A percentile compares a stretch with the other conserved stretches of the same genome.
phyloP scores from a whole-genome alignment of 2,888 invertebrate species.

The Lepidochrysops patricia region DNA sequence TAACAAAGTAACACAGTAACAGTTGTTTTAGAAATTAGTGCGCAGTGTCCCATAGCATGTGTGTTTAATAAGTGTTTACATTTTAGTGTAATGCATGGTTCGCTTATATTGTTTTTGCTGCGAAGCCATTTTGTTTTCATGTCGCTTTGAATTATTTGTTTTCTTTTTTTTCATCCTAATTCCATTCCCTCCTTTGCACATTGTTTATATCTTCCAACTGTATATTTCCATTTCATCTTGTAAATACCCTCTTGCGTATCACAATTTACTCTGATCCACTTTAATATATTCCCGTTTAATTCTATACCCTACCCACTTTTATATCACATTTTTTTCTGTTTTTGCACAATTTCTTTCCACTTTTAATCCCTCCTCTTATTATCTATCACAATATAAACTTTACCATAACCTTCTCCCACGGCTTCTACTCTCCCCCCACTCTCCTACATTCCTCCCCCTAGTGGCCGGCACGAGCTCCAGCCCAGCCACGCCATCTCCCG shows the following conservation, averaged over 20 bases:
- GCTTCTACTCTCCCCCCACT: slow-evolving; percentile 21
- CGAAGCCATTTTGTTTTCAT: slow-evolving; percentile 55
- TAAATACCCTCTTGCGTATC: background rate
- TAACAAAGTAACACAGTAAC: slow-evolving; percentile 6
- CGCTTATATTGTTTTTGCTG: slow-evolving; percentile 64
- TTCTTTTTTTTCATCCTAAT: slow-evolving; percentile 39
- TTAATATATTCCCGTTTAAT: background rate
- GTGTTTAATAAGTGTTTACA: slow-evolving; percentile 37
- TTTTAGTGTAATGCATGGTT: slow-evolving; percentile 28
- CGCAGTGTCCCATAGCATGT: slow-evolving; percentile 20
- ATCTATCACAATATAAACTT: too few species aligned
- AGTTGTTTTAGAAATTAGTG: slow-evolving; percentile 13
- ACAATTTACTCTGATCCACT: background rate
- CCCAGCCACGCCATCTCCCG: slow-evolving; percentile 68
- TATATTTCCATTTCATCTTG: background rate
- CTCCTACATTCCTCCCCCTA: slow-evolving; percentile 34
- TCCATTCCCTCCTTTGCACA: slow-evolving; percentile 26
- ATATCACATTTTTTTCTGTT: background rate
- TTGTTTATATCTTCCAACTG: background rate
- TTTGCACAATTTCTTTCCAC: background rate
- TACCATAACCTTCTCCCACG: background rate
- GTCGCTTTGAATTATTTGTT: slow-evolving; percentile 65
- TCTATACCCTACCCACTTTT: too few species aligned
- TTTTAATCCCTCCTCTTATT: background rate
- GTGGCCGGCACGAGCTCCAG: slow-evolving; percentile 60